phyloP scores from a whole-genome alignment of 92 coral and sea anemone species.

The Actinernus sp. region DNA sequence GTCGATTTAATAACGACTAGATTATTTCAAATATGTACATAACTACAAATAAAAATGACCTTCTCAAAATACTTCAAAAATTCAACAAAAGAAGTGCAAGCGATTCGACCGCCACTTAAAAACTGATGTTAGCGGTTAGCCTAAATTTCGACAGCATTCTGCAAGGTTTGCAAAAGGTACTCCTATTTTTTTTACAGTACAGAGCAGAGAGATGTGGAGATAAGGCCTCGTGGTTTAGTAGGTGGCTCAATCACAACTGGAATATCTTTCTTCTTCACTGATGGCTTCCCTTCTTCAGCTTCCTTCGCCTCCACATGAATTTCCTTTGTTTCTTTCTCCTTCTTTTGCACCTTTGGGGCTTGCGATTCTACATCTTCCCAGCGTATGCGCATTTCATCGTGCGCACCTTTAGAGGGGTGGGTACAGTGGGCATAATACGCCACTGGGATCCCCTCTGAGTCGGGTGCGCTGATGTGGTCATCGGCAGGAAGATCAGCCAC shows the following conservation, averaged over 20 bases:
- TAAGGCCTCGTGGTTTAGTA: slow-evolving; percentile 6
- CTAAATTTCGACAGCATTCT: no score
- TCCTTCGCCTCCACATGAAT: background rate
- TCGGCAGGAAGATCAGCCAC: slow-evolving; percentile 38
- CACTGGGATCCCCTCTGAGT: slow-evolving; percentile 60
- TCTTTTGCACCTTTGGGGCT: background rate
- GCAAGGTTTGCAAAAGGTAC: no score
- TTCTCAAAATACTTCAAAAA: no score
- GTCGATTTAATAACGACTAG: no score
- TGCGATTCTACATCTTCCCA: slow-evolving; percentile 31
- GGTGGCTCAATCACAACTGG: background rate
- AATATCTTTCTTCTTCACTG: background rate
- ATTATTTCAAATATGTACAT: no score
- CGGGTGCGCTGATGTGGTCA: slow-evolving; percentile 56
- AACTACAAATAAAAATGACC: no score
- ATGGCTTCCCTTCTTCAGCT: background rate
- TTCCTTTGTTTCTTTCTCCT: slow-evolving; percentile 3
- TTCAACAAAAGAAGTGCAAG: no score
- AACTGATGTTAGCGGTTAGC: no score
- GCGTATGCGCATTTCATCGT: slow-evolving; percentile 10
- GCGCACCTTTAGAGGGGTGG: slow-evolving; percentile 39
- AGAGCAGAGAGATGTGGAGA: slow-evolving; percentile 9
- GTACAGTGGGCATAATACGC: slow-evolving; percentile 87
- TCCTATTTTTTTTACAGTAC: slow-evolving; percentile 4
- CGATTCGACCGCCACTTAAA: no score